These are phyloP conservation scores for Megastigmus dorsalis DNA, from an alignment of 2,888 invertebrate genomes.

Conservation along the genomic window DNA sequence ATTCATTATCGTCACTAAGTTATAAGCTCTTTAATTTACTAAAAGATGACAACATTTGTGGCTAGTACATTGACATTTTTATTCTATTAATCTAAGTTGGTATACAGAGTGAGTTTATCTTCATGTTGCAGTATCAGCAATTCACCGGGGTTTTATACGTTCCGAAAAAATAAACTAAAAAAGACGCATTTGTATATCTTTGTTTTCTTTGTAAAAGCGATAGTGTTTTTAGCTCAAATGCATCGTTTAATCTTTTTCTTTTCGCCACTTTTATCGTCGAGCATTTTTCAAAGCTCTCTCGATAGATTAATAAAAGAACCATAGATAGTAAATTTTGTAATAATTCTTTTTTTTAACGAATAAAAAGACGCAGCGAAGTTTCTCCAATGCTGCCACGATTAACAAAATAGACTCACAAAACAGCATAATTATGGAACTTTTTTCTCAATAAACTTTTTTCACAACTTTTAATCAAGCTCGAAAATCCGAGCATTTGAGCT, in stretches of 20 bases:
- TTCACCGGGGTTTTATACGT: slow-evolving; percentile 33
- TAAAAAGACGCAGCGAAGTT: not conserved
- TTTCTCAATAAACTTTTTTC: slow-evolving; percentile 1
- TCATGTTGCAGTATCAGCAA: slow-evolving; percentile 27
- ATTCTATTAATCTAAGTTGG: slow-evolving; percentile 36
- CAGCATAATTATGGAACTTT: not conserved
- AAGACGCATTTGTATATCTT: slow-evolving; percentile 29
- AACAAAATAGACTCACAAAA: not conserved
- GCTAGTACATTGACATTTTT: slow-evolving; percentile 64
- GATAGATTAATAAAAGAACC: no score
- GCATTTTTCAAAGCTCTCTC: no score
- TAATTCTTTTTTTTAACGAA: slow-evolving; percentile 3
- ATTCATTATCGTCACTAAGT: slow-evolving; percentile 9
- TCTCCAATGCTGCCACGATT: not conserved
- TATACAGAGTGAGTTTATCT: slow-evolving; percentile 12
- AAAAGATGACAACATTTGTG: slow-evolving; percentile 67
- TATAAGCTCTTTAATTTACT: slow-evolving; percentile 50
- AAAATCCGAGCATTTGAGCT: not conserved
- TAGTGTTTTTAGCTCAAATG: slow-evolving; percentile 32
- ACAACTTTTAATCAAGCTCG: slow-evolving; percentile 9
- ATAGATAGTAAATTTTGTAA: no score
- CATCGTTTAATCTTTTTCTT: not conserved
- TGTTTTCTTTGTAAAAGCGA: slow-evolving; percentile 34
- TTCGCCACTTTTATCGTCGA: slow-evolving; percentile 13
- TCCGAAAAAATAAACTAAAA: slow-evolving; percentile 2